Percentiles rank a stretch among this genome's conserved stretches.
Evolutionary conservation across 2,888 invertebrate genomes (phyloP).

Genomic region (Drosophila prolongata): DNA sequence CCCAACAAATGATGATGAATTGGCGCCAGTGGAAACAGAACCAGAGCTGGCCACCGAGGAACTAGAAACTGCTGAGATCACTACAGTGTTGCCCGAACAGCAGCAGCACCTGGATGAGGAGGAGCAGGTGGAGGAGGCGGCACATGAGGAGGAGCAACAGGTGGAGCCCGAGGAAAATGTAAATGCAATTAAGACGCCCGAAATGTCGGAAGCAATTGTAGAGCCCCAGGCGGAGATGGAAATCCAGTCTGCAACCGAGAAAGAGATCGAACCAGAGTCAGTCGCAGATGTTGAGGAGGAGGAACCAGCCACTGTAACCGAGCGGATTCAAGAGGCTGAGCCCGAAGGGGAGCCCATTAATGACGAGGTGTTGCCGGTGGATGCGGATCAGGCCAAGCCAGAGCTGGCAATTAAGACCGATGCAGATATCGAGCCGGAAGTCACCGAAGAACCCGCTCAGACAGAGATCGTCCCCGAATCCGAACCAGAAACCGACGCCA

Average conservation of each 20-base stretch:
- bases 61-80: conserved; percentile 26
- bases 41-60: conserved; percentile 21
- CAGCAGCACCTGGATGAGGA: conserved; percentile 9
- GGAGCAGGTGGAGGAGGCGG: conserved; percentile 5
- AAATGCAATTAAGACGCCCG: conserved; percentile 79
- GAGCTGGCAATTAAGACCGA: conserved; percentile 32
- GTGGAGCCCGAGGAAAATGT: conserved; percentile 57
- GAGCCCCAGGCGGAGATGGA: conserved; percentile 43
- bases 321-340: conserved; percentile 17
- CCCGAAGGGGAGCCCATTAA: conserved; percentile 38
- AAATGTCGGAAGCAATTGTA: conserved; percentile 72
- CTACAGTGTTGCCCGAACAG: conserved; percentile 11
- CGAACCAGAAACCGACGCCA: conserved; percentile 29
- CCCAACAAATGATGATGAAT: conserved; percentile 80
- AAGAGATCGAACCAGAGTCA: conserved; percentile 13
- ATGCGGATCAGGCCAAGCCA: conserved; percentile 48
- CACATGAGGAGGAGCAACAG: conserved; percentile 21
- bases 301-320: conserved; percentile 7
- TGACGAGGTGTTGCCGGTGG: conserved; percentile 60
- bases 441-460: conserved; percentile 26
- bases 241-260: conserved; percentile 1
- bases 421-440: conserved; percentile 29
- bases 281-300: conserved; percentile 8
- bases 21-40: conserved; percentile 64
- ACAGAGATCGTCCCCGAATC: conserved; percentile 11